A percentile compares a stretch with the other conserved stretches of the same genome.
phyloP scores from a whole-genome alignment of 2,113 vertebrate genomes.

The Salvelinus alpinus region DNA sequence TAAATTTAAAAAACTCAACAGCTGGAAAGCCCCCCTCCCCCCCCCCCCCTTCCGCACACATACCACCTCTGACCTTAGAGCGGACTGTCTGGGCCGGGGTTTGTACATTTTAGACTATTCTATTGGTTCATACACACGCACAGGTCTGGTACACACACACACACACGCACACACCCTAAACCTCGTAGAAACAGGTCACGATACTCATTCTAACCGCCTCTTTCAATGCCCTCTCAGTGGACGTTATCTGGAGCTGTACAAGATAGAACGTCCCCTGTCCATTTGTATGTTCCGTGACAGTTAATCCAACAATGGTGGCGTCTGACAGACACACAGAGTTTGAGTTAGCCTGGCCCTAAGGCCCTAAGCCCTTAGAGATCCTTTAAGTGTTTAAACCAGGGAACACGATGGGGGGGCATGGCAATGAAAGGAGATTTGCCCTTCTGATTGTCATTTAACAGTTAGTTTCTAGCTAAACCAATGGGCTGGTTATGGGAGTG shows the following conservation, averaged over 20 bases:
- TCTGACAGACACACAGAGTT: background rate
- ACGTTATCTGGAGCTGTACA: background rate
- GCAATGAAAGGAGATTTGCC: slow-evolving; percentile 59
- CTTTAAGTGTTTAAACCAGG: slow-evolving; percentile 60
- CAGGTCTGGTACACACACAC: no score
- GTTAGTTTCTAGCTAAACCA: slow-evolving; percentile 39
- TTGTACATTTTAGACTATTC: no score
- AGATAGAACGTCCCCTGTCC: background rate
- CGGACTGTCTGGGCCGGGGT: background rate
- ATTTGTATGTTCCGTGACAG: slow-evolving; percentile 59
- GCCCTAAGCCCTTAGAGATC: slow-evolving; percentile 55
- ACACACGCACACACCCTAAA: background rate
- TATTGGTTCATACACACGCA: no score
- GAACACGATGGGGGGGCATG: slow-evolving; percentile 49
- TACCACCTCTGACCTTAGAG: background rate
- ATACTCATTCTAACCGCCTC: no score
- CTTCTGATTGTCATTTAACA: slow-evolving; percentile 62
- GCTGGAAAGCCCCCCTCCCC: slow-evolving; percentile 36
- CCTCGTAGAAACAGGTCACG: no score
- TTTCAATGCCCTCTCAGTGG: no score
- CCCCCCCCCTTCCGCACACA: background rate
- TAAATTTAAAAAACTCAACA: slow-evolving; percentile 51
- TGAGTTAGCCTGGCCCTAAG: no score
- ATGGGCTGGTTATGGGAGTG: background rate
- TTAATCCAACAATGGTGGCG: slow-evolving; percentile 55